Evolutionary conservation across 2,888 invertebrate species (phyloP), one percentile per base, ranked within the genome.

Genomic region (Agonopterix arenella): DNA sequence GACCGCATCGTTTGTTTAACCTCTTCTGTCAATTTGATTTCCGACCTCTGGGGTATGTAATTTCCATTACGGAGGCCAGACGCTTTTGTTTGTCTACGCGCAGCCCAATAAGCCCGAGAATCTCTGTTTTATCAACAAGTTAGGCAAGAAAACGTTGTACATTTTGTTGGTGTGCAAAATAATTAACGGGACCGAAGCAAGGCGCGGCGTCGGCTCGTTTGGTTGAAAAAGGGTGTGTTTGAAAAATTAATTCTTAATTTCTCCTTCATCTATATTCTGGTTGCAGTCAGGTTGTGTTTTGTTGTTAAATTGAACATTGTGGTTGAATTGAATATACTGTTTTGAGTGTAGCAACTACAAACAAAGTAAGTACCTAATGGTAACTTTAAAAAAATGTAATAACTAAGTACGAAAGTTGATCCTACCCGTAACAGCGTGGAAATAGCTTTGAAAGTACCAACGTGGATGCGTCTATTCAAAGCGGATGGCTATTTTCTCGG

Each of bases 11-110:
- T 89, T 88, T 85, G 86, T 84, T 81, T 84, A 89, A 85, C 85
- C 84, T 86, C 85, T 88, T 86, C 84, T 85, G 85, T 85, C 85
- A 86, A 88, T 88, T 89, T 84, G 88, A 86, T 85, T 84, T 82
- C 80, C 82, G 77, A 84, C 83, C 85, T 82, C 81, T 74, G 79
- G 76, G 84, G 81, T 85, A 81, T 85, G 85, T 86, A 85, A 85
- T 84, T 84, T 85, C 84, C 84, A 86, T 86, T 86, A 85, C 72
- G 73, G 70, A 68, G 76, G 72, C 77, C 80, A 79, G 76, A 78
- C 70, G 74, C 76, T 81, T 52, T 80, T 85, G 80, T 85, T 84
- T 84, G 80, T 75, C 72, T 74, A 76, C 69, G 73, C 70, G 68
- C 70, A 70, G 76, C 69, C 72, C 74, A 80, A 80, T 79, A 78